Evolutionary conservation across 1,140 invertebrate genomes (phyloP).

Genomic region (Platyura marginata): DNA sequence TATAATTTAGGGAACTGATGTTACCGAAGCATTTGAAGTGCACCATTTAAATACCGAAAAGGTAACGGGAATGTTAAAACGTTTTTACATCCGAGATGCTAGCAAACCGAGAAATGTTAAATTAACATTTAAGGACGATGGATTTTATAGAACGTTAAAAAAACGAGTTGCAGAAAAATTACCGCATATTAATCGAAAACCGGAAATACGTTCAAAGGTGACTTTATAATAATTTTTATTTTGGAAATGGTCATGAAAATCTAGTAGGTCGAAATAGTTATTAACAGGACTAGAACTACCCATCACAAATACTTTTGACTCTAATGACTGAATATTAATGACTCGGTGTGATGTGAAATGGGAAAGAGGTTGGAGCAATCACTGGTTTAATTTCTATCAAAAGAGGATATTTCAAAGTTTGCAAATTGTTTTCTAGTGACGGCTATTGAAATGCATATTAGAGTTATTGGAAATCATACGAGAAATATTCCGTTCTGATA

Average conservation of each 20-base stretch:
- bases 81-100: constrained; percentile 39
- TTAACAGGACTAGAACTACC: too few relatives aligned
- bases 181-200: constrained; percentile 17
- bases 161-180: constrained; percentile 31
- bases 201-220: constrained; percentile 1
- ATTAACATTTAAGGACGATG: constrained; percentile 45
- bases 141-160: constrained; percentile 50
- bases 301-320: too few relatives aligned
- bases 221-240: too few relatives aligned
- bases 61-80: constrained; percentile 32
- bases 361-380: too few relatives aligned
- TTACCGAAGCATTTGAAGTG: constrained; percentile 53
- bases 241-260: not conserved
- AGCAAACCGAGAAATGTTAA: constrained; percentile 34
- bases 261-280: not conserved
- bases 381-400: too few relatives aligned
- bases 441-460: too few relatives aligned
- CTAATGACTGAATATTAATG: too few relatives aligned
- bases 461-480: too few relatives aligned
- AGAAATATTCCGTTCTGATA: too few relatives aligned
- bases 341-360: too few relatives aligned
- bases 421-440: too few relatives aligned
- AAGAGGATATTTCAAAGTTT: too few relatives aligned
- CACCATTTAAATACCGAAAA: constrained; percentile 34
- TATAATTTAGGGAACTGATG: constrained; percentile 58